phyloP scores from a whole-genome alignment of 2,888 invertebrate species.

The Spicauda simplicius region DNA sequence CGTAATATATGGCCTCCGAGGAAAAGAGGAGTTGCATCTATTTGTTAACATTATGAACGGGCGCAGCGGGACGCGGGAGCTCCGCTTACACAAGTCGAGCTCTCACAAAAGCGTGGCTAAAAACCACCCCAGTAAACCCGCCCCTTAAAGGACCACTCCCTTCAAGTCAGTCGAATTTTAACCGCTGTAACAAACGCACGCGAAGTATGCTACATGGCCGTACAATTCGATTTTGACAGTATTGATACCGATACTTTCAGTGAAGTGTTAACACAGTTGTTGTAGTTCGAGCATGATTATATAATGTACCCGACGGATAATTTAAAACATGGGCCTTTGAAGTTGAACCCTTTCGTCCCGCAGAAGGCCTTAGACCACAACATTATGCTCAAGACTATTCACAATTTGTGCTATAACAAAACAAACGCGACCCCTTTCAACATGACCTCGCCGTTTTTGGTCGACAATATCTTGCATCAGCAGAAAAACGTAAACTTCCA shows the following conservation, averaged over 20 bases:
- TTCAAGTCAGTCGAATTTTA: slow-evolving; percentile 62
- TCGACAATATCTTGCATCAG: slow-evolving; percentile 86
- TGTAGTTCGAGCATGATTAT: slow-evolving; percentile 27
- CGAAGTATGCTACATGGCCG: slow-evolving; percentile 12
- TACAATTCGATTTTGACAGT: neutral
- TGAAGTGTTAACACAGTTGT: slow-evolving; percentile 34
- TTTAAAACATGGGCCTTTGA: slow-evolving; percentile 73
- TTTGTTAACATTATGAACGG: neutral
- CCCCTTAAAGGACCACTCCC: slow-evolving; percentile 77
- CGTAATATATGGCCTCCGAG: neutral
- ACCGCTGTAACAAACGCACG: slow-evolving; percentile 53
- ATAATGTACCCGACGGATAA: slow-evolving; percentile 76
- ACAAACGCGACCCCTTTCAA: slow-evolving; percentile 66
- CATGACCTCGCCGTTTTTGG: slow-evolving; percentile 86
- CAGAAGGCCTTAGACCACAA: slow-evolving; percentile 66
- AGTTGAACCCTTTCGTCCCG: slow-evolving; percentile 63
- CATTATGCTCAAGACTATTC: slow-evolving; percentile 82
- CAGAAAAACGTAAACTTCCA: slow-evolving; percentile 79
- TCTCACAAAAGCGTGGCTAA: slow-evolving; percentile 70
- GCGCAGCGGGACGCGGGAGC: slow-evolving; percentile 48
- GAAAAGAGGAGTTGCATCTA: neutral
- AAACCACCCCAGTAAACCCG: slow-evolving; percentile 72
- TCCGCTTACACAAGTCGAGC: slow-evolving; percentile 53
- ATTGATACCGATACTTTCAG: slow-evolving; percentile 19
- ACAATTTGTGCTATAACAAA: slow-evolving; percentile 74